Conservation (phyloP, 2,797 vertebrate genomes). For the Tragopan temminckii region DNA sequence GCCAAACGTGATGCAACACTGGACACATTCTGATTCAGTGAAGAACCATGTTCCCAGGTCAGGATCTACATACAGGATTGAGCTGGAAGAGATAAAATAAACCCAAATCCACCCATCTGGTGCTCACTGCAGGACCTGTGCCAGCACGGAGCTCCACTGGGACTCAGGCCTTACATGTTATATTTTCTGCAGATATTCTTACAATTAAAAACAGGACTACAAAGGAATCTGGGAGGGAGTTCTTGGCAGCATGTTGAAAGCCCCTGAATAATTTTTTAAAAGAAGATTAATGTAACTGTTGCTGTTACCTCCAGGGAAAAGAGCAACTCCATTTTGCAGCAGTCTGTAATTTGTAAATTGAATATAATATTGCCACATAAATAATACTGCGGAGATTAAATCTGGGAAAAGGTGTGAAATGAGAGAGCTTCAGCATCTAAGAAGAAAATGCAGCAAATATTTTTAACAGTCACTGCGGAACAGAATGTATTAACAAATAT, state of each 20-base stretch:
- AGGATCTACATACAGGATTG: neutral
- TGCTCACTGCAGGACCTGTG: conserved; percentile 66
- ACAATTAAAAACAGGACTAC: conserved; percentile 71
- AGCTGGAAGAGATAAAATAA: conserved; percentile 59
- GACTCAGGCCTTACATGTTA: conserved; percentile 63
- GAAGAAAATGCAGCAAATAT: conserved; percentile 68
- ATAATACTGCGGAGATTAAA: conserved; percentile 71
- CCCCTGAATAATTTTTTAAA: conserved; percentile 68
- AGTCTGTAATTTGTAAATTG: conserved; percentile 77
- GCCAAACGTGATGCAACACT: rapidly evolving
- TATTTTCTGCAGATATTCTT: conserved; percentile 69
- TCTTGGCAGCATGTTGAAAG: conserved; percentile 60
- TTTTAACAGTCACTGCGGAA: conserved; percentile 51
- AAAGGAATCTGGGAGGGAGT: conserved; percentile 69
- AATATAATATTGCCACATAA: conserved; percentile 70
- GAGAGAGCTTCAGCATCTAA: conserved; percentile 55
- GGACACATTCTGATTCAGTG: neutral
- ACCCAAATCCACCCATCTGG: conserved; percentile 64
- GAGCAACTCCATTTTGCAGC: conserved; percentile 3
- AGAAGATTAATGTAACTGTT: conserved; percentile 60
- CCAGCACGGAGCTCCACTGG: conserved; percentile 61
- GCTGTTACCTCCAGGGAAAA: conserved; percentile 56
- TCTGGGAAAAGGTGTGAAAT: conserved; percentile 79
- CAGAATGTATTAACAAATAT: conserved; percentile 73
- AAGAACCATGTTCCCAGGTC: neutral